Evolutionary conservation across 2,797 vertebrate species (phyloP).

Genomic region (Graptemys geographica): DNA sequence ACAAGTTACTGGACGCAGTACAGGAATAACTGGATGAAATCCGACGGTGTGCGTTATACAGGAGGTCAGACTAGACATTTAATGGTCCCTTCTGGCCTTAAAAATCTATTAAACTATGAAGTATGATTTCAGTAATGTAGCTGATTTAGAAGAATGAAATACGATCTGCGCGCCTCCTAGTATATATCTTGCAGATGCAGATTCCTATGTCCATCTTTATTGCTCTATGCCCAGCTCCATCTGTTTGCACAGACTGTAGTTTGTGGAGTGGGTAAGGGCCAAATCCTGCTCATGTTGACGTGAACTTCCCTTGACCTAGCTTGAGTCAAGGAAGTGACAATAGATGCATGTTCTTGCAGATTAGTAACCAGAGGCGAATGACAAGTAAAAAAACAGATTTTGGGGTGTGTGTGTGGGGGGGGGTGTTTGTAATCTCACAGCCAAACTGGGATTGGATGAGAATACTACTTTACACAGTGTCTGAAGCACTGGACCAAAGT

Average conservation of each 20-base stretch:
- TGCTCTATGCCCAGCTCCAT: conserved; percentile 46
- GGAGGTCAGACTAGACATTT: conserved; percentile 66
- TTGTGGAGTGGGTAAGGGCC: neutral
- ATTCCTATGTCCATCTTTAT: neutral
- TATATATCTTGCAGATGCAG: conserved; percentile 19
- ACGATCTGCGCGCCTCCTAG: conserved; percentile 17
- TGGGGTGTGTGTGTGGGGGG: neutral
- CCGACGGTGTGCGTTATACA: conserved; percentile 1
- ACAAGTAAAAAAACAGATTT: neutral
- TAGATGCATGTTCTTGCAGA: neutral
- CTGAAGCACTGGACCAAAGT: neutral
- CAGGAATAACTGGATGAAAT: conserved; percentile 26
- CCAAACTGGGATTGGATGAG: neutral
- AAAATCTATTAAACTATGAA: conserved; percentile 59
- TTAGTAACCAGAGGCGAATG: neutral
- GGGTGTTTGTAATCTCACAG: neutral
- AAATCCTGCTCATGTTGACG: neutral
- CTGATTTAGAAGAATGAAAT: conserved; percentile 39
- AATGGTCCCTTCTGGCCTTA: conserved; percentile 52
- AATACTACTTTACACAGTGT: fast-evolving
- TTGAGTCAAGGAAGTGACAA: neutral
- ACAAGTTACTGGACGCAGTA: conserved; percentile 55
- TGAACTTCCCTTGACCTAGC: neutral
- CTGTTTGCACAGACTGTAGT: conserved; percentile 33
- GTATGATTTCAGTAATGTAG: conserved; percentile 62